A percentile compares a stretch with the other conserved stretches of the same genome.
Conservation (phyloP, 2,888 invertebrate genomes). For the Dorcus hopei region DNA sequence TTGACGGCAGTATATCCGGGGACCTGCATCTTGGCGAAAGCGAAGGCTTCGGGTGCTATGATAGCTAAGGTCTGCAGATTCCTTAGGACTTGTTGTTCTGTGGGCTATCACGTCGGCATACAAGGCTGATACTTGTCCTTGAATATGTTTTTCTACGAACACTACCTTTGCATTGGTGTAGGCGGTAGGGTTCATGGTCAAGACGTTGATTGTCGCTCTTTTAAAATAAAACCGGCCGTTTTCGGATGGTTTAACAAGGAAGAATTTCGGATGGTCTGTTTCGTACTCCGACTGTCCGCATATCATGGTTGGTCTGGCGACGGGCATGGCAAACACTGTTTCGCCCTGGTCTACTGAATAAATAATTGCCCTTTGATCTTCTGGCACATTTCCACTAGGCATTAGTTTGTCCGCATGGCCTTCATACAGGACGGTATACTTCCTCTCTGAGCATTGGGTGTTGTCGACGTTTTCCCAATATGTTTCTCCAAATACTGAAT, state of each 20-base stretch:
- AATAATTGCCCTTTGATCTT: background rate
- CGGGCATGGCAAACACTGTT: slow-evolving; percentile 5
- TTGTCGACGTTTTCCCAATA: slow-evolving; percentile 3
- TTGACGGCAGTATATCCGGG: slow-evolving; percentile 17
- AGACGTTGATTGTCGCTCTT: background rate
- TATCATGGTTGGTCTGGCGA: background rate
- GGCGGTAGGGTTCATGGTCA: slow-evolving; percentile 13
- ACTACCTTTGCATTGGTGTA: slow-evolving; percentile 20
- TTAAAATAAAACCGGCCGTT: slow-evolving; percentile 4
- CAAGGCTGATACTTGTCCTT: slow-evolving; percentile 7
- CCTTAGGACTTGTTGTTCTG: slow-evolving; percentile 13
- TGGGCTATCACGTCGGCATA: slow-evolving; percentile 11
- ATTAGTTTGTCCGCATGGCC: slow-evolving; percentile 2
- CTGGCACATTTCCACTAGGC: background rate
- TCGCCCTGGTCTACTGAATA: background rate
- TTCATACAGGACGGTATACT: slow-evolving; percentile 3
- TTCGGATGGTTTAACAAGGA: slow-evolving; percentile 6
- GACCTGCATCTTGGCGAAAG: slow-evolving; percentile 16
- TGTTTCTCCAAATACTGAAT: slow-evolving; percentile 5
- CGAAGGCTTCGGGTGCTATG: slow-evolving; percentile 16
- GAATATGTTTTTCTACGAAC: slow-evolving; percentile 12
- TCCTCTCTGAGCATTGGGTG: background rate
- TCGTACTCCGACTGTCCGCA: slow-evolving; percentile 1
- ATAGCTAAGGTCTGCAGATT: slow-evolving; percentile 16
- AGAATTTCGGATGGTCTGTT: slow-evolving; percentile 5